These are phyloP conservation scores for Cataglyphis albicans DNA, from an alignment of 2,888 invertebrate species.

Conservation along the genomic window DNA sequence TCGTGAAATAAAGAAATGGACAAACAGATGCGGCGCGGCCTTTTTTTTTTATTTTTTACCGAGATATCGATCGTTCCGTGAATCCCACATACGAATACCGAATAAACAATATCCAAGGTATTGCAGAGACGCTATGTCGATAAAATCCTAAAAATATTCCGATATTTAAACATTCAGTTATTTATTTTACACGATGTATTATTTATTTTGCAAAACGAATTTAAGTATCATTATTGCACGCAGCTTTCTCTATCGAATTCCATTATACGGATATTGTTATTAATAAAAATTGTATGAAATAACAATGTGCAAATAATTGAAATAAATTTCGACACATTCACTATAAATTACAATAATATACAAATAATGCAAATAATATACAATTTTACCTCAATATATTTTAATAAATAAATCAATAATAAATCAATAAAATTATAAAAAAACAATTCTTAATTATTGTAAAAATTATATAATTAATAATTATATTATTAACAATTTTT, in stretches of 20 bases:
- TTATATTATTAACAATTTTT: not conserved
- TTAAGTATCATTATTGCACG: constrained; percentile 14
- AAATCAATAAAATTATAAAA: not conserved
- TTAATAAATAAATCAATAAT: not conserved
- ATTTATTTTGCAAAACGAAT: constrained; percentile 28
- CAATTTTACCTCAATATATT: not conserved
- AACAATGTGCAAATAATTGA: not conserved
- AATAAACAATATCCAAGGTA: constrained; percentile 31
- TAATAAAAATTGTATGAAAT: not conserved
- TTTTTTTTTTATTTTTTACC: not conserved
- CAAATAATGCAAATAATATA: too few species aligned
- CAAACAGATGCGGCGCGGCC: not conserved
- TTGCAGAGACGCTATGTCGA: not conserved
- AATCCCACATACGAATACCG: not conserved
- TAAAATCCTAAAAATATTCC: constrained; percentile 32
- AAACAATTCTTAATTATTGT: not conserved
- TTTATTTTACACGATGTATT: constrained; percentile 30
- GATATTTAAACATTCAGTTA: constrained; percentile 26
- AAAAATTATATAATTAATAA: not conserved
- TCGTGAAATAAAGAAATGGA: constrained; percentile 21
- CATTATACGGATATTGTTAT: not conserved
- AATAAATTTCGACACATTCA: not conserved
- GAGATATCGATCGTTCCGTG: constrained; percentile 2
- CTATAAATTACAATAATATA: not conserved
- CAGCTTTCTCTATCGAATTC: not conserved